Base-by-base conservation (phyloP, 2,888 invertebrate genomes). In the Drosophila phalerata region DNA sequence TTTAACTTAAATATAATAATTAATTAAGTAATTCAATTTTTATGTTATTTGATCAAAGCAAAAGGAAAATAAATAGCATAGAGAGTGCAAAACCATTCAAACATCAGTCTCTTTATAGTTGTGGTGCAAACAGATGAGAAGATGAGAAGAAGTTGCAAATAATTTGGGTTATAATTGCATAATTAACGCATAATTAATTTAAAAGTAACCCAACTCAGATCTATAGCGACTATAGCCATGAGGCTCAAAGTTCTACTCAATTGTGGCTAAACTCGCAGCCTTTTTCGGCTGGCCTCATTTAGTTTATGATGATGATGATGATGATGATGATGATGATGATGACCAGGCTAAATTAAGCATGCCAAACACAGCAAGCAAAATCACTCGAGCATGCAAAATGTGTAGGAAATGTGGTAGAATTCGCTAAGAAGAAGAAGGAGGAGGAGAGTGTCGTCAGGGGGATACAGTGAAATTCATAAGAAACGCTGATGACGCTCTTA, bases 121-220 rank as follows among this genome's bases (percentile, higher is more conserved):
- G 32, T 43, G 56, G 2, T 25, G 11, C 13, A 10, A 19, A 6
- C 17, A 19, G 19, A 5, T 3, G 42, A 19, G 19, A 4, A 19
- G 19, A 5, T 3, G 42, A 19, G 19, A 4, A 37, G n/a, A 15
- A 8, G 17, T 28, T 5, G 19, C 30, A 38, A 68, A 62, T 38
- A 65, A 63, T 5, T 55, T 55, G 42, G 42, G 10, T 66, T 73
- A 76, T 88, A 83, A 85, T 87, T 83, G 74, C 72, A 79, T 81
- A 83, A 88, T 87, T 85, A 81, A 75, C 69, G 70, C 73, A 82
- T 85, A 87, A 88, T 87, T 87, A 83, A 88, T 83, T 84, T 79
- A 69, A 84, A 81, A 74, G 68, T 66, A 73, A 69, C 64, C 67
- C 66, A 51, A 53, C 57, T 61, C 8, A n/a, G 19, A 6, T 17